A percentile compares a stretch with the other conserved stretches of the same genome.
phyloP scores from a whole-genome alignment of 92 coral and sea anemone species.

The Porites cylindrica region DNA sequence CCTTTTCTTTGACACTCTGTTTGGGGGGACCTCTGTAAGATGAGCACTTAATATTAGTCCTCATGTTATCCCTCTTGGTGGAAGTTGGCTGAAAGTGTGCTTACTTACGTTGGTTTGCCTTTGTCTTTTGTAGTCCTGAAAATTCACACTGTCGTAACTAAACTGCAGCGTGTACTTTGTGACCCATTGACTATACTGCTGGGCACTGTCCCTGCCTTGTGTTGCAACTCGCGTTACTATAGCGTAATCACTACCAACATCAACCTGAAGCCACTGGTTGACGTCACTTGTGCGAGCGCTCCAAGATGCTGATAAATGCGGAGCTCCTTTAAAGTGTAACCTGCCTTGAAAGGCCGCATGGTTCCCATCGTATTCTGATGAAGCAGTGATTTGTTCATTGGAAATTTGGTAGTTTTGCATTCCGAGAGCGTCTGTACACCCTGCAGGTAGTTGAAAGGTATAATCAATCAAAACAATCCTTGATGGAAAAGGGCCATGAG shows the following conservation, averaged over 20 bases:
- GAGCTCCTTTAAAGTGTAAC: background rate
- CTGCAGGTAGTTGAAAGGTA: background rate
- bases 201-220: background rate
- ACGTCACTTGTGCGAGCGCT: background rate
- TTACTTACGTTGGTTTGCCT: conserved; percentile 2
- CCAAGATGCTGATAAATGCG: background rate
- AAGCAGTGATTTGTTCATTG: background rate
- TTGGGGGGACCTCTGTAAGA: too few species aligned
- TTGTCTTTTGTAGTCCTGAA: conserved; percentile 1
- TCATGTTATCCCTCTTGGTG: too few species aligned
- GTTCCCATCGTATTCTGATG: background rate
- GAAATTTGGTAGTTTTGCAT: background rate
- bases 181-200: background rate
- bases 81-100: too few species aligned
- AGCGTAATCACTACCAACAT: background rate
- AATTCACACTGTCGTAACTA: background rate
- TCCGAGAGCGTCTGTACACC: background rate
- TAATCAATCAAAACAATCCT: too few species aligned
- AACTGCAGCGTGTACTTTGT: conserved; percentile 5
- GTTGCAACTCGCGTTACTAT: background rate
- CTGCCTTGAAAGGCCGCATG: background rate
- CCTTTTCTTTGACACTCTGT: too few species aligned
- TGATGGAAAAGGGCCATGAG: too few species aligned
- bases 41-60: too few species aligned
- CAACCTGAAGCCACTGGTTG: conserved; percentile 21